phyloP scores from a whole-genome alignment of 1,140 invertebrate species.

The Euschistus heros region DNA sequence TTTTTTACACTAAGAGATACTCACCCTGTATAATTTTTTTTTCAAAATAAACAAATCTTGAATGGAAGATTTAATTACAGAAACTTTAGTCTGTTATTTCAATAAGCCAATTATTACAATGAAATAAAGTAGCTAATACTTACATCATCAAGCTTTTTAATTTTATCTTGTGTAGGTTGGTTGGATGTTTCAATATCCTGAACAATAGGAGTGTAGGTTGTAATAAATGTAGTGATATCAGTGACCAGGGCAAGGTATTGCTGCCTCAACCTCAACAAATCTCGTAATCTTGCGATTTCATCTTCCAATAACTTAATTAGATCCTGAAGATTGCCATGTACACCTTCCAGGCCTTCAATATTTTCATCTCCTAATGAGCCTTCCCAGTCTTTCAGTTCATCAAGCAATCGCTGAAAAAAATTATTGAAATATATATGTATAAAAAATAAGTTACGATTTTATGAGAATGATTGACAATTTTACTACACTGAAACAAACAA shows the following conservation, averaged over 20 bases:
- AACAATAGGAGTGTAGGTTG: slow-evolving; percentile 76
- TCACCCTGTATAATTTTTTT: too few relatives aligned
- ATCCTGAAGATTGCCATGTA: slow-evolving; percentile 67
- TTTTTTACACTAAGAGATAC: too few relatives aligned
- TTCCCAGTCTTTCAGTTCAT: slow-evolving; percentile 69
- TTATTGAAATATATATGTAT: slow-evolving; percentile 10
- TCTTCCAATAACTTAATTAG: slow-evolving; percentile 70
- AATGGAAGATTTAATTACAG: too few relatives aligned
- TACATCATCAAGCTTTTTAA: slow-evolving; percentile 74
- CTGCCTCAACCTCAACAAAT: slow-evolving; percentile 66
- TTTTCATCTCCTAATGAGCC: slow-evolving; percentile 59
- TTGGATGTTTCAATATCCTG: slow-evolving; percentile 26
- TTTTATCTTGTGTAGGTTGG: slow-evolving; percentile 66
- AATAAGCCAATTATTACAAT: too few relatives aligned
- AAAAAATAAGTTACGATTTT: neutral
- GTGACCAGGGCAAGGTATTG: slow-evolving; percentile 75
- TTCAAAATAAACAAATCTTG: too few relatives aligned
- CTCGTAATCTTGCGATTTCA: slow-evolving; percentile 65
- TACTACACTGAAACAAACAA: neutral
- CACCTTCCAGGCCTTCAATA: slow-evolving; percentile 54
- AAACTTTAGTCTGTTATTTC: too few relatives aligned
- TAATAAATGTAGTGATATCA: slow-evolving; percentile 76
- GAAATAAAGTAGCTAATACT: slow-evolving; percentile 20
- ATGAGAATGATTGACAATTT: neutral
- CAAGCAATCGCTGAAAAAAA: slow-evolving; percentile 47